A percentile compares a stretch with the other conserved stretches of the same genome.
Conservation (phyloP, 2,113 vertebrate species). For the Urocitellus parryii region DNA sequence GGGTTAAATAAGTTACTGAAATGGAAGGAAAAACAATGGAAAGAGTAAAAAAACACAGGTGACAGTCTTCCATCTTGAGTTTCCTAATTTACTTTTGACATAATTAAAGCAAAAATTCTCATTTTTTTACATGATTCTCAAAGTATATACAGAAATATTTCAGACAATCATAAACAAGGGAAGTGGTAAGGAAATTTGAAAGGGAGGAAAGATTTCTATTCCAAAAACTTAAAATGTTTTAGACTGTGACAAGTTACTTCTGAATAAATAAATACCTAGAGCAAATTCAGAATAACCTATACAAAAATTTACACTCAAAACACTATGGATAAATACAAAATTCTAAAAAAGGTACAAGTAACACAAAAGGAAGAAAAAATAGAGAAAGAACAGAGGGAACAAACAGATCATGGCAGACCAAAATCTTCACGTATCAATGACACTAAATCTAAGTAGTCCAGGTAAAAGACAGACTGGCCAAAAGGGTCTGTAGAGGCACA, state of each 20-base stretch:
- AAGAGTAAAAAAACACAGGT: background rate
- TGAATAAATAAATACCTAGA: background rate
- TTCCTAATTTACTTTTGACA: background rate
- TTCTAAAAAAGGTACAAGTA: background rate
- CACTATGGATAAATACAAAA: background rate
- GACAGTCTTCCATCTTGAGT: background rate
- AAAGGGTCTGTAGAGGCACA: background rate
- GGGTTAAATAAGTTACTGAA: background rate
- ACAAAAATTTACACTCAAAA: background rate
- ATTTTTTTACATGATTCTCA: background rate
- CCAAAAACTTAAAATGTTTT: background rate
- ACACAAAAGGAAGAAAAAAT: background rate
- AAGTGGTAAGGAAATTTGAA: background rate
- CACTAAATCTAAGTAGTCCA: background rate
- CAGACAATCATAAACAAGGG: background rate
- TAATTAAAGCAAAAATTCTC: background rate
- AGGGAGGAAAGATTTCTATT: background rate
- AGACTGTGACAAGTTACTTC: background rate
- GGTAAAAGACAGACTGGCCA: background rate
- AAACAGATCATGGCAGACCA: background rate
- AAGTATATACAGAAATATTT: background rate
- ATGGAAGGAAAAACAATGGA: background rate
- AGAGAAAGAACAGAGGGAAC: background rate
- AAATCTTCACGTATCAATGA: background rate
- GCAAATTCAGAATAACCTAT: slow-evolving; percentile 25